Conservation (phyloP, 2,888 invertebrate species). For the Opisthograptis luteolata region DNA sequence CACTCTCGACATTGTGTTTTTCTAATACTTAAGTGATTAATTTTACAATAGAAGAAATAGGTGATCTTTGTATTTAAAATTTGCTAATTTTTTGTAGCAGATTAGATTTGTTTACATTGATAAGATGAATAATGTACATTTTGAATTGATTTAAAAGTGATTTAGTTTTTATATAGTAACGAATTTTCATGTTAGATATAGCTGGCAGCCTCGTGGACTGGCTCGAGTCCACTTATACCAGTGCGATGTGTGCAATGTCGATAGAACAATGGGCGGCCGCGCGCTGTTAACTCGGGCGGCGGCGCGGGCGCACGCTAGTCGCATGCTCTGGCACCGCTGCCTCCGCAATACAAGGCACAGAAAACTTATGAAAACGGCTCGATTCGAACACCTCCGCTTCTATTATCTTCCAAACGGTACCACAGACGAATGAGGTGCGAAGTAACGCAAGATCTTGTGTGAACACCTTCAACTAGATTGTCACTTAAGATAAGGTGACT, state of each 20-base stretch:
- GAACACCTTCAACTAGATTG: no score
- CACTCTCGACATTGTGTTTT: slow-evolving; percentile 75
- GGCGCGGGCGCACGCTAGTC: no score
- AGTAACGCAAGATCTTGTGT: no score
- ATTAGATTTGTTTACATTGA: slow-evolving; percentile 81
- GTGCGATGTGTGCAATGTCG: slow-evolving; percentile 78
- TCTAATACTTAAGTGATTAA: slow-evolving; percentile 82
- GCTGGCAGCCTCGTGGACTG: slow-evolving; percentile 74
- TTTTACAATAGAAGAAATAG: slow-evolving; percentile 81
- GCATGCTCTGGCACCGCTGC: no score
- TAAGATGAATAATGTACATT: slow-evolving; percentile 83
- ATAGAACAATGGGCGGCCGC: slow-evolving; percentile 48
- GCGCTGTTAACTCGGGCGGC: slow-evolving; percentile 14
- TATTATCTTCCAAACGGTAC: not conserved
- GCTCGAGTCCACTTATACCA: slow-evolving; percentile 71
- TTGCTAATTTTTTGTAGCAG: slow-evolving; percentile 84
- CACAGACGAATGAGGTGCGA: not conserved
- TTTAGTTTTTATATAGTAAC: slow-evolving; percentile 83
- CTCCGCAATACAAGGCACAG: no score
- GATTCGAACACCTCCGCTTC: not conserved
- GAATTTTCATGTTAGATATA: slow-evolving; percentile 80
- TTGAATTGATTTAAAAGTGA: slow-evolving; percentile 84
- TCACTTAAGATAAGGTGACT: no score
- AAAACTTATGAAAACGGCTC: not conserved
- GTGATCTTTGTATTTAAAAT: slow-evolving; percentile 82